A percentile compares a stretch with the other conserved stretches of the same genome.
Conservation (phyloP, 2,797 vertebrate species). For the Falco novaeseelandiae region DNA sequence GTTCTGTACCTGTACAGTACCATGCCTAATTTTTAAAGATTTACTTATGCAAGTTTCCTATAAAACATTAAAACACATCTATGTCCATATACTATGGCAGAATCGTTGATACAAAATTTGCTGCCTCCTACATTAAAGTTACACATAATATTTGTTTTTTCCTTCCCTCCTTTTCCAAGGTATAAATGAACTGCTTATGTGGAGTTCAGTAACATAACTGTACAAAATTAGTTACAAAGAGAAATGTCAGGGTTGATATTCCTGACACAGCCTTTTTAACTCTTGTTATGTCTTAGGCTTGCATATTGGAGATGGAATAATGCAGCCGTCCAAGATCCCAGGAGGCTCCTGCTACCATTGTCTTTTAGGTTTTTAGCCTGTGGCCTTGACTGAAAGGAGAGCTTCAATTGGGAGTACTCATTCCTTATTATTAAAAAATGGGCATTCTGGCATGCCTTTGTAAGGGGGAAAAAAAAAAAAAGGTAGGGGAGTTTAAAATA, state of each 20-base stretch:
- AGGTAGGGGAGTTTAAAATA: neutral
- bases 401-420: conserved; percentile 1
- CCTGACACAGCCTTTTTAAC: conserved; percentile 67
- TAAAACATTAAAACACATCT: neutral
- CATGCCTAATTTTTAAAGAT: neutral
- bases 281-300: conserved; percentile 58
- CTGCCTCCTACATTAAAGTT: neutral
- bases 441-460: conserved; percentile 29
- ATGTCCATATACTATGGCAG: neutral
- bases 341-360: conserved; percentile 54
- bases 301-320: conserved; percentile 58
- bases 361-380: conserved; percentile 69
- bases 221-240: conserved; percentile 72
- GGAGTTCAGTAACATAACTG: conserved; percentile 52
- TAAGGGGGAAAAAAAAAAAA: neutral
- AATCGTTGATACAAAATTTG: conserved; percentile 12
- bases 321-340: conserved; percentile 61
- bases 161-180: conserved; percentile 5
- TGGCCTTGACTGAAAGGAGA: conserved; percentile 66
- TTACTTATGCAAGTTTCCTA: neutral
- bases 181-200: conserved; percentile 43
- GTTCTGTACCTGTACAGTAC: neutral
- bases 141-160: conserved; percentile 5
- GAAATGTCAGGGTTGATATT: conserved; percentile 70
- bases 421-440: conserved; percentile 25